Evolutionary conservation across 2,113 vertebrate genomes (phyloP), one percentile per base, ranked within the genome.

Genomic region (Rana temporaria): DNA sequence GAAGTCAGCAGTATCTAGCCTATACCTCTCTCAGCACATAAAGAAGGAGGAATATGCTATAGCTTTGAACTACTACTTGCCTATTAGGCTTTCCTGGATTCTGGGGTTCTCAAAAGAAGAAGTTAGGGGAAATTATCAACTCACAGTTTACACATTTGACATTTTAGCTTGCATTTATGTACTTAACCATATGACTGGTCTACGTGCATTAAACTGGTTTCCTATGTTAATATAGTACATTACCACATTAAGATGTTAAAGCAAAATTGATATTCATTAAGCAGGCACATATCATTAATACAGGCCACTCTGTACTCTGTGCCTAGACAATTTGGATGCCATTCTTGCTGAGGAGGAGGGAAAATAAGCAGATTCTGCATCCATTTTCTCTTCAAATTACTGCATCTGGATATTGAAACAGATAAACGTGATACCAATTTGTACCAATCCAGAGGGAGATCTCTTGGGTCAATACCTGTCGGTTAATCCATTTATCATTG

Each of bases 391-490:
- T 81, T 73, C 57, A 63, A 53, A 76, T n/a, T n/a, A 0, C 84
- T 87, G 7, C 79, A 65, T 88, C 84, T 88, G 79, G 85, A 82
- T 76, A 75, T 4, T 32, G 72, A 85, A 82, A 85, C 77, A n/a
- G 85, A 85, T 82, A 84, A 86, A 83, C 18, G 66, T 68, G 77
- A 62, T 8, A 68, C 82, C 56, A 86, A 48, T 85, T 82, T 85
- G 32, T 64, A 34, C 67, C 4, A 3, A 78, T 72, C 85, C 56
- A 0, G 0, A 9, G 80, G 83, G 87, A 85, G 81, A 1, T 53
- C 87, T 85, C 66, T 71, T 85, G 84, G 67, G 80, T 84, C 30
- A 57, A 0, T 53, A 62, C 0, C 7, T 4, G 85, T 79, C 53
- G 60, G 76, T 86, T 65, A 52, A 86, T 84, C 71, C 78, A 70